These are phyloP conservation scores for Drosophila prolongata DNA, from an alignment of 2,888 invertebrate genomes.

Conservation along the genomic window DNA sequence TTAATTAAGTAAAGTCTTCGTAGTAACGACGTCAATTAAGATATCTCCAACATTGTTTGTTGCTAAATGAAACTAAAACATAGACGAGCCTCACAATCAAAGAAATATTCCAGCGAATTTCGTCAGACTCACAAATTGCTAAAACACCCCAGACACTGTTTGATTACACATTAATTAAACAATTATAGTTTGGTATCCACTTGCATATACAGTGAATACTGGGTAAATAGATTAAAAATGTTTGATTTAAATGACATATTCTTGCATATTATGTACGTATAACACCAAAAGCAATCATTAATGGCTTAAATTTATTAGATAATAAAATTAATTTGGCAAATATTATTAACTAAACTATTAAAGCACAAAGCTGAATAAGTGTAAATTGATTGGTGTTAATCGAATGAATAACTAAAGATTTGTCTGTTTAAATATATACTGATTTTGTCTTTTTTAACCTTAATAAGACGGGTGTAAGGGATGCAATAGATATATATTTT, in stretches of 20 bases:
- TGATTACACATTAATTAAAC: constrained; percentile 20
- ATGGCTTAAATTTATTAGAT: no score
- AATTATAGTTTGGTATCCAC: constrained; percentile 8
- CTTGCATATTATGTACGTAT: no score
- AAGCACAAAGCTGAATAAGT: not conserved
- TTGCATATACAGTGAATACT: constrained; percentile 13
- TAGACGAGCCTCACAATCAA: constrained; percentile 7
- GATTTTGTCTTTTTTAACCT: no score
- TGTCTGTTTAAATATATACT: not conserved
- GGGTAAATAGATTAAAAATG: no score
- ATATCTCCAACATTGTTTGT: constrained; percentile 4
- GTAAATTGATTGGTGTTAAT: constrained; percentile 4
- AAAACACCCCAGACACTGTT: constrained; percentile 14
- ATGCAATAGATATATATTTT: no score
- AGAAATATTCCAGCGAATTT: constrained; percentile 20
- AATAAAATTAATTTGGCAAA: no score
- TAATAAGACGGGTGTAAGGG: no score
- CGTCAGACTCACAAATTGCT: constrained; percentile 16
- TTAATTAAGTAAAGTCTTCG: constrained; percentile 12
- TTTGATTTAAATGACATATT: no score
- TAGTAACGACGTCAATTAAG: constrained; percentile 5
- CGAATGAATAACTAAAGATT: not conserved
- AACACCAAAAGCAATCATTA: no score
- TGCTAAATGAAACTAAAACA: constrained; percentile 3
- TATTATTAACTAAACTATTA: no score